Evolutionary conservation across 2,797 vertebrate species (phyloP).

Genomic region (Clarias pachynema): DNA sequence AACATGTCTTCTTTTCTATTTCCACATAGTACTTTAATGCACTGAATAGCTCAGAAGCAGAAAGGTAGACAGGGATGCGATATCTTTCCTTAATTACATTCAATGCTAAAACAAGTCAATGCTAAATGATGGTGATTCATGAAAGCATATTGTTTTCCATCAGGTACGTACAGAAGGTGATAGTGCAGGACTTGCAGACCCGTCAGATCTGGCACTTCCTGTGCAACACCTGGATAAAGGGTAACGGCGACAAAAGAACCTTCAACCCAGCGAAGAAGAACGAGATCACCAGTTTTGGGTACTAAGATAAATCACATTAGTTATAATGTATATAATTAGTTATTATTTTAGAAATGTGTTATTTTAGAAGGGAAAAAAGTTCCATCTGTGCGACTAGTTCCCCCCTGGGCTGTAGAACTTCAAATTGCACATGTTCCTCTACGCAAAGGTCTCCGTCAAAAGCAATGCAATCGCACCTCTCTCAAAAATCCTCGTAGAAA

Average conservation of each 20-base stretch:
- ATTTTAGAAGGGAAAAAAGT: background rate
- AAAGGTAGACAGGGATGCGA: too few species aligned
- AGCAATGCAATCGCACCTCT: too few species aligned
- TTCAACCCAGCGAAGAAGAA: slow-evolving; percentile 77
- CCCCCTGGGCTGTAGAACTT: too few species aligned
- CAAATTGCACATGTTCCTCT: too few species aligned
- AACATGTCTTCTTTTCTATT: slow-evolving; percentile 32
- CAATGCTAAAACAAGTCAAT: background rate
- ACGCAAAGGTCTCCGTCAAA: too few species aligned
- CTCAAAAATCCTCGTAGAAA: too few species aligned
- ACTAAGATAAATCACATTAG: slow-evolving; percentile 16
- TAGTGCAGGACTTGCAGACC: slow-evolving; percentile 76
- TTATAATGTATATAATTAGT: background rate
- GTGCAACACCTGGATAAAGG: slow-evolving; percentile 78
- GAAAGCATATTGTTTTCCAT: background rate
- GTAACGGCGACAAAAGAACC: slow-evolving; percentile 74
- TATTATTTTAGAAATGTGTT: background rate
- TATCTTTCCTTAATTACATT: background rate
- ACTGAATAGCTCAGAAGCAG: background rate
- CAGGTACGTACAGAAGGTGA: slow-evolving; percentile 80
- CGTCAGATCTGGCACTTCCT: slow-evolving; percentile 75
- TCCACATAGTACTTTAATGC: slow-evolving; percentile 29
- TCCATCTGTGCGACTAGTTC: too few species aligned
- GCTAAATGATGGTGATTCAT: background rate
- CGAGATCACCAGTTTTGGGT: slow-evolving; percentile 83